Base-by-base conservation (phyloP, 2,797 vertebrate genomes). In the Bradypodion ventrale region DNA sequence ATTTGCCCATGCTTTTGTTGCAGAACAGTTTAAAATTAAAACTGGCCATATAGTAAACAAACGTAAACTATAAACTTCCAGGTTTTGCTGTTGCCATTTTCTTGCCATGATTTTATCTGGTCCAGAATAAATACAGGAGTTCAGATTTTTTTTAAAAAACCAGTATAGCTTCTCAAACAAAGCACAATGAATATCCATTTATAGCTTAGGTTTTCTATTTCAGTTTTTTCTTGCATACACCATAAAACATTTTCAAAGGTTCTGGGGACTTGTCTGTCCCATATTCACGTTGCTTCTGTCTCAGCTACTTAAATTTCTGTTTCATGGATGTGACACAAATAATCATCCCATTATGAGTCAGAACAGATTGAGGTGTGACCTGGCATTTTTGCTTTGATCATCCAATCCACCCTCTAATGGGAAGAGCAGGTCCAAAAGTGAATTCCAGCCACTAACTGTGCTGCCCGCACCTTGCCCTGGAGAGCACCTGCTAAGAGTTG, bases 331-430 rank as follows among this genome's bases (percentile, higher is more conserved):
- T 75, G 73, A 69, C 1, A 1, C 19, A 10, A 85, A 85, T 62
- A 79, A 0, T 86, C 86, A 92, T 89, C 62, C 80, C 16, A 1
- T 69, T 81, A 44, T 78, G 83, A 91, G 83, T 89, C 0, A 32
- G 72, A 80, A 83, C 80, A 2, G 12, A 81, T 1, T 62, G 85
- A 78, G 82, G n/a, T 83, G 87, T 83, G 88, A 90, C 72, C 85
- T 29, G 37, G 65, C 80, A 60, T 89, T 87, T 46, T 91, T 68
- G 77, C 89, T 94, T 93, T 93, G 92, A 91, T 93, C 90, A 85
- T 32, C 66, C 73, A 32, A 35, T 0, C 0, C 19, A 0, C 76
- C 2, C 7, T 65, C 70, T 88, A 80, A 82, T 0, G 5, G 32
- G 59, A 72, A 87, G 85, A 78, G 69, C 76, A 59, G 16, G 0